Conservation (phyloP, 2,113 vertebrate genomes). For the Meles meles region DNA sequence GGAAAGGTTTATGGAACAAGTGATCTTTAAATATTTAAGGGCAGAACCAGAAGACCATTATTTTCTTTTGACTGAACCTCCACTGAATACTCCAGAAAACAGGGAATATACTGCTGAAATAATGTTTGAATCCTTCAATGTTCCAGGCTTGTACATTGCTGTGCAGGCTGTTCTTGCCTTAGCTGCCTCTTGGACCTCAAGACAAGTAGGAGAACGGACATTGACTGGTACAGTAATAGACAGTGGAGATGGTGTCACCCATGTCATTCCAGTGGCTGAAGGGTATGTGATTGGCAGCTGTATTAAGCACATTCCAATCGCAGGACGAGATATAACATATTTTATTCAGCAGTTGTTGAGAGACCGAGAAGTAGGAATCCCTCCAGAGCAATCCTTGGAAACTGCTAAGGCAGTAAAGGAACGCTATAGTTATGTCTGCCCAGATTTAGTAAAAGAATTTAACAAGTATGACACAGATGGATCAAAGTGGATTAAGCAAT, state of each 20-base stretch:
- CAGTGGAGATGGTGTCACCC: conserved; percentile 98
- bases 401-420: conserved; percentile 99
- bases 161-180: conserved; percentile 99
- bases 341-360: conserved; percentile 98
- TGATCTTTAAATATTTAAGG: conserved; percentile 98
- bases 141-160: conserved; percentile 98
- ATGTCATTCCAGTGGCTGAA: conserved; percentile 99
- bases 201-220: conserved; percentile 96
- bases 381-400: conserved; percentile 97
- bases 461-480: conserved; percentile 97
- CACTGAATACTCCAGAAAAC: conserved; percentile 98
- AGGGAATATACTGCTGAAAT: conserved; percentile 99
- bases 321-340: conserved; percentile 98
- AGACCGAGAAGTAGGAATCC: conserved; percentile 98
- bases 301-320: conserved; percentile 99
- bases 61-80: conserved; percentile 98
- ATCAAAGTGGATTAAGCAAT: conserved; percentile 99
- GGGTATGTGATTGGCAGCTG: conserved; percentile 99
- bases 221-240: conserved; percentile 98
- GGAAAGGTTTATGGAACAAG: conserved; percentile 99
- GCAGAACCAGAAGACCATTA: conserved; percentile 99
- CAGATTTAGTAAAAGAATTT: conserved; percentile 99
- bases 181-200: conserved; percentile 98
- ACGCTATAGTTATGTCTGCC: conserved; percentile 97
- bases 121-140: conserved; percentile 99